Evolutionary conservation across 2,113 vertebrate species (phyloP).

Genomic region (Podarcis muralis): DNA sequence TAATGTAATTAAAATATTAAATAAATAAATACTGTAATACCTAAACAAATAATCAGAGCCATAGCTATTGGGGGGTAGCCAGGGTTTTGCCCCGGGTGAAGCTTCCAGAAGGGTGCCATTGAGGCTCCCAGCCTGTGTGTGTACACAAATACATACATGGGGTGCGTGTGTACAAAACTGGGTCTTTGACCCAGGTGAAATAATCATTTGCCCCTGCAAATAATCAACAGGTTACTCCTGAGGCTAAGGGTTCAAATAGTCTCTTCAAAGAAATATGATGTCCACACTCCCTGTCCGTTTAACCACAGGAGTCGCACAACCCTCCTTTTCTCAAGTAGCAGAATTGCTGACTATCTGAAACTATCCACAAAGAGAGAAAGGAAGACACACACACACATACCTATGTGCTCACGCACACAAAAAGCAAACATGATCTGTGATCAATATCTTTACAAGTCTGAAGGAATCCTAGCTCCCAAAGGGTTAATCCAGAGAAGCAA

Average conservation of each 20-base stretch:
- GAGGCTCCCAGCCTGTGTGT: too few relatives aligned
- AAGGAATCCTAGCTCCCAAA: constrained; percentile 82
- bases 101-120: too few relatives aligned
- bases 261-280: background rate
- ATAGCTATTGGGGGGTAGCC: too few relatives aligned
- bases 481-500: constrained; percentile 85
- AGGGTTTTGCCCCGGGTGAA: too few relatives aligned
- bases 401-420: constrained; percentile 25
- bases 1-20: background rate
- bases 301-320: constrained; percentile 16
- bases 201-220: background rate
- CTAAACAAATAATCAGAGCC: too few relatives aligned
- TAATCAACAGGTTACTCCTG: constrained; percentile 18
- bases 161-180: too few relatives aligned
- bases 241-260: background rate
- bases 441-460: constrained; percentile 87
- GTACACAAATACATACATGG: too few relatives aligned
- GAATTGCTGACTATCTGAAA: constrained; percentile 61
- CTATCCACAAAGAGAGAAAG: constrained; percentile 76
- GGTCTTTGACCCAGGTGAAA: too few relatives aligned
- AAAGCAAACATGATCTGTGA: constrained; percentile 81
- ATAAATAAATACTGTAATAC: background rate
- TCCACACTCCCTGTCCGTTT: constrained; percentile 6
- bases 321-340: constrained; percentile 50
- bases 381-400: constrained; percentile 7